Evolutionary conservation across 2,888 invertebrate species (phyloP).

Genomic region (Nomada fabriciana): DNA sequence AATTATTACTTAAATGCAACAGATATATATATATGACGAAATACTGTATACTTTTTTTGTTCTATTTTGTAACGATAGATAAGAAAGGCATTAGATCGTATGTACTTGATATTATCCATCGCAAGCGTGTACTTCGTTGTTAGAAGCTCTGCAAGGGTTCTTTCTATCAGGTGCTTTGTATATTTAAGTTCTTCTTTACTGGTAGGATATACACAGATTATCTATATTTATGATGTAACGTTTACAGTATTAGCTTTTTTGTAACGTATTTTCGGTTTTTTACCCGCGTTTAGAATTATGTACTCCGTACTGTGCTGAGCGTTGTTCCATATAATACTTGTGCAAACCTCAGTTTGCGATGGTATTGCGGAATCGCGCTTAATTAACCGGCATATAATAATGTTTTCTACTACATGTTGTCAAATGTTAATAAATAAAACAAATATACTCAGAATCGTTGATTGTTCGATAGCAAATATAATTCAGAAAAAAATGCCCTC

Average conservation of each 20-base stretch:
- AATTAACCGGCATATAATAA: slow-evolving; percentile 34
- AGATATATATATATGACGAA: background rate
- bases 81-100: slow-evolving; percentile 19
- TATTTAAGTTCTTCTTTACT: slow-evolving; percentile 35
- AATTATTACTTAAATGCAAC: background rate
- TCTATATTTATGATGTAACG: slow-evolving; percentile 59
- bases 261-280: slow-evolving; percentile 30
- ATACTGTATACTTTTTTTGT: background rate
- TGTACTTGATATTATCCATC: background rate
- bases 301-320: slow-evolving; percentile 20
- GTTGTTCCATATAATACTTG: background rate
- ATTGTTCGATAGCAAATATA: slow-evolving; percentile 5
- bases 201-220: slow-evolving; percentile 25
- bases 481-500: slow-evolving; percentile 2
- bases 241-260: slow-evolving; percentile 65
- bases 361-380: slow-evolving; percentile 22
- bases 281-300: slow-evolving; percentile 37
- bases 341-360: background rate
- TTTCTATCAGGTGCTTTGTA: slow-evolving; percentile 50
- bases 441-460: slow-evolving; percentile 21
- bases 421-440: slow-evolving; percentile 61
- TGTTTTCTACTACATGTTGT: slow-evolving; percentile 48
- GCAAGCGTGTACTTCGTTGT: background rate
- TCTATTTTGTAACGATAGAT: background rate
- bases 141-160: slow-evolving; percentile 14